Percentiles rank a stretch among this genome's conserved stretches.
Conservation (phyloP, 1,140 invertebrate species). For the Drosophila athabasca region DNA sequence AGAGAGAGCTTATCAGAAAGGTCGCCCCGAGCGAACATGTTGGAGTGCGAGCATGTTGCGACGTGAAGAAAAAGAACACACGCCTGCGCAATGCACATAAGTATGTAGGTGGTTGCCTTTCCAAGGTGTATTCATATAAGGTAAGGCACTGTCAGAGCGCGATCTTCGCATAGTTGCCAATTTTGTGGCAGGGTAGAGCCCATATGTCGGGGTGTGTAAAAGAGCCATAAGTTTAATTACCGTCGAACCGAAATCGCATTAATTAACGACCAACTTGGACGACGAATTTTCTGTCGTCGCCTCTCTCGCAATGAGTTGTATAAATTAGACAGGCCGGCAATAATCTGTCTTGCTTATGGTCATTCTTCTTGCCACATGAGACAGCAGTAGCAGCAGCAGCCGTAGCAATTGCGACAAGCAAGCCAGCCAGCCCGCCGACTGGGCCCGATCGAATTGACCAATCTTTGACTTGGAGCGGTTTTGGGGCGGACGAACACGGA, state of each 20-base stretch:
- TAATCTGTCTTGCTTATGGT: conserved; percentile 71
- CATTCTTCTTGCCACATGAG: conserved; percentile 74
- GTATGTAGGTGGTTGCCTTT: too few species aligned
- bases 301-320: conserved; percentile 37
- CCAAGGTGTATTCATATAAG: too few species aligned
- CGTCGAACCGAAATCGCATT: conserved; percentile 17
- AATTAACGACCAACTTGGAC: conserved; percentile 16
- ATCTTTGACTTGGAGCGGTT: conserved; percentile 35
- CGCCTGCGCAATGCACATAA: conserved; percentile 9
- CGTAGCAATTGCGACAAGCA: conserved; percentile 31
- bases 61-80: conserved; percentile 4
- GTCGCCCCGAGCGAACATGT: conserved; percentile 9
- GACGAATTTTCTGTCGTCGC: conserved; percentile 26
- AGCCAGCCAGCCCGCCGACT: conserved; percentile 55
- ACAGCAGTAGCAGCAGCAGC: conserved; percentile 1
- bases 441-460: conserved; percentile 47
- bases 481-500: too few species aligned
- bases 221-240: conserved; percentile 32
- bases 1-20: conserved; percentile 9
- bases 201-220: conserved; percentile 9
- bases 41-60: conserved; percentile 40
- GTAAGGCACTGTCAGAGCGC: too few species aligned
- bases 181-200: not conserved
- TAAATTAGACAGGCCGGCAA: conserved; percentile 57
- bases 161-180: too few species aligned